These are phyloP conservation scores for Melanerpes aurifrons DNA, from an alignment of 2,113 vertebrate genomes.

Conservation along the genomic window DNA sequence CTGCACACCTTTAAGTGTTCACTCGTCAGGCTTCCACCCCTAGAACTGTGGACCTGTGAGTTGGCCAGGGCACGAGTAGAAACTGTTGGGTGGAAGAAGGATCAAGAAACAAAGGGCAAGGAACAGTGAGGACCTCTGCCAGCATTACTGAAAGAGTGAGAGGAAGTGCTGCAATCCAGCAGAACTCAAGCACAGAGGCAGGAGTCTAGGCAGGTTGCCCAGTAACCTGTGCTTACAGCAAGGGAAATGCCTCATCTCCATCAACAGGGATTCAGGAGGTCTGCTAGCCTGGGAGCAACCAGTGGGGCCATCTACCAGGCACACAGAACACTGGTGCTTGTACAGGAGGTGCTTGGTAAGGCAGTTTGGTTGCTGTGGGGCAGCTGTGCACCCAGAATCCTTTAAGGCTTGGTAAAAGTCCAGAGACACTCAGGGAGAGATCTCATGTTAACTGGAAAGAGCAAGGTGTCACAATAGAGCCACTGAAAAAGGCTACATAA, in stretches of 20 bases:
- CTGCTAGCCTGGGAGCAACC: neutral
- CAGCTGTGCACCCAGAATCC: neutral
- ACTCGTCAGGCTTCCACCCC: neutral
- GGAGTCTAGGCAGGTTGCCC: neutral
- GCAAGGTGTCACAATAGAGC: neutral
- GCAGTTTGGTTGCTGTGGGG: neutral
- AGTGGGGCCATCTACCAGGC: neutral
- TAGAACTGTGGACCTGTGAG: neutral
- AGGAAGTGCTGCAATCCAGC: neutral
- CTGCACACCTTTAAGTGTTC: neutral
- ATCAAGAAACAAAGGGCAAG: neutral
- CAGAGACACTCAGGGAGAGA: neutral
- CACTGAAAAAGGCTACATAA: neutral
- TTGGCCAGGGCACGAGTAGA: neutral
- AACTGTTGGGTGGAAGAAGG: neutral
- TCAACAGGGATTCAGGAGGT: neutral
- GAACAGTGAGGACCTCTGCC: neutral
- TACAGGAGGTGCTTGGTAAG: neutral
- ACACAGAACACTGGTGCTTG: accelerated
- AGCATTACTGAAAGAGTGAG: neutral
- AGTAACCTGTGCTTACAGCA: neutral
- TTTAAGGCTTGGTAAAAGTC: neutral
- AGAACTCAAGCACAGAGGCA: neutral
- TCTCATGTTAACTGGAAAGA: neutral
- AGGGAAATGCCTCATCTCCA: neutral